These are phyloP conservation scores for Tethea ocularis DNA, from an alignment of 2,888 invertebrate species.

Conservation along the genomic window DNA sequence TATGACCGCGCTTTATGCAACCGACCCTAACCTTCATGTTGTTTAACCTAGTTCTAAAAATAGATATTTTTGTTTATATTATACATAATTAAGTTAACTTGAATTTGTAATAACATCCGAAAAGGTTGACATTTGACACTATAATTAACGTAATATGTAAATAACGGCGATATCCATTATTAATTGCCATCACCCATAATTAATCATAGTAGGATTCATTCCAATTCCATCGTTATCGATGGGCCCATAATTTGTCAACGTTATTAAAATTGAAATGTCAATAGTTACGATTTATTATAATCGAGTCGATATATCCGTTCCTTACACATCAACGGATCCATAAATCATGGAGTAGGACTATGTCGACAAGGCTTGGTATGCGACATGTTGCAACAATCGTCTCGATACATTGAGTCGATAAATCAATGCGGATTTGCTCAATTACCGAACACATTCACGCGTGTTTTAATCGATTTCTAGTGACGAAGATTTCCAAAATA, in stretches of 20 bases:
- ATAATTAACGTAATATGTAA: background rate
- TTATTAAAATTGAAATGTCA: background rate
- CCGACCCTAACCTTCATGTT: too few species aligned
- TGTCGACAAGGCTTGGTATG: background rate
- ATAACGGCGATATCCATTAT: background rate
- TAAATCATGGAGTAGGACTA: background rate
- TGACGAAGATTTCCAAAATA: background rate
- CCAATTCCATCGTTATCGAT: background rate
- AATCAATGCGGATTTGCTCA: background rate
- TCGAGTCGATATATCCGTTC: background rate
- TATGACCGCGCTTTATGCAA: too few species aligned
- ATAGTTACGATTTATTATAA: background rate
- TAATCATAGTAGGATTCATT: background rate
- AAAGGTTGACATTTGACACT: background rate
- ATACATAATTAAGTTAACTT: background rate
- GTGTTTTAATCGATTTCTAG: background rate
- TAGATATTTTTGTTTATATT: too few species aligned
- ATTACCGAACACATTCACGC: background rate
- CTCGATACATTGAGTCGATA: background rate
- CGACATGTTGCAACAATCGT: background rate
- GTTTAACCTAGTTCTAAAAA: too few species aligned
- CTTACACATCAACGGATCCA: background rate
- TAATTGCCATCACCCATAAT: background rate
- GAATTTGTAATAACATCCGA: background rate
- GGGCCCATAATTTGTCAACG: background rate